Percentiles rank a stretch among this genome's conserved stretches.
phyloP scores from a whole-genome alignment of 2,797 vertebrate genomes.

The Iguana delicatissima region DNA sequence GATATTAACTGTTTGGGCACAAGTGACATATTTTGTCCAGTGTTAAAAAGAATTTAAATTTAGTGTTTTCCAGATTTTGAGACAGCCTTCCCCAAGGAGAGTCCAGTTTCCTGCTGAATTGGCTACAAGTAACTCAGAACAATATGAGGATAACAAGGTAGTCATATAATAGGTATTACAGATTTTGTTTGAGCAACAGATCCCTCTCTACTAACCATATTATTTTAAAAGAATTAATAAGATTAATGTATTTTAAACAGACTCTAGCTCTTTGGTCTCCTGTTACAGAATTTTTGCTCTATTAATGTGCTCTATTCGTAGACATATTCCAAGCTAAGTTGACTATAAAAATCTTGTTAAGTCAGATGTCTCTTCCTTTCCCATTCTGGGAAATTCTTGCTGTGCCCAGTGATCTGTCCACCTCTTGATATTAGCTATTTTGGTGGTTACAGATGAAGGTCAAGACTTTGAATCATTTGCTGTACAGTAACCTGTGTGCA shows the following conservation, averaged over 20 bases:
- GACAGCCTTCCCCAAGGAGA: conserved; percentile 15
- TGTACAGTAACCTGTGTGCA: no score
- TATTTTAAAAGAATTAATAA: background rate
- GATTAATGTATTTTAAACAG: conserved; percentile 7
- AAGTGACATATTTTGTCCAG: conserved; percentile 6
- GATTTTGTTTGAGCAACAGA: background rate
- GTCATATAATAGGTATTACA: background rate
- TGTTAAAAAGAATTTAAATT: conserved; percentile 26
- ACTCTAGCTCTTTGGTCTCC: conserved; percentile 6
- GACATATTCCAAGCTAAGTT: background rate
- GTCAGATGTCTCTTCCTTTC: background rate
- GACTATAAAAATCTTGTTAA: background rate
- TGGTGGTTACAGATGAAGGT: no score
- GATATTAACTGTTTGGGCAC: background rate
- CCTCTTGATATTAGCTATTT: no score
- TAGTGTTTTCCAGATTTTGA: background rate
- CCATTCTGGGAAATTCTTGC: background rate
- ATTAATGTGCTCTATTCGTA: background rate
- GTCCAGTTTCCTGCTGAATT: background rate
- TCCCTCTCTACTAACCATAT: background rate
- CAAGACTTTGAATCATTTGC: no score
- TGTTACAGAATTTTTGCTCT: background rate
- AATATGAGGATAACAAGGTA: conserved; percentile 9
- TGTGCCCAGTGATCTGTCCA: no score
- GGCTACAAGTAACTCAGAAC: background rate